Conservation (phyloP, 53 echinoderm and acorn worm genomes). For the Astropecten irregularis region DNA sequence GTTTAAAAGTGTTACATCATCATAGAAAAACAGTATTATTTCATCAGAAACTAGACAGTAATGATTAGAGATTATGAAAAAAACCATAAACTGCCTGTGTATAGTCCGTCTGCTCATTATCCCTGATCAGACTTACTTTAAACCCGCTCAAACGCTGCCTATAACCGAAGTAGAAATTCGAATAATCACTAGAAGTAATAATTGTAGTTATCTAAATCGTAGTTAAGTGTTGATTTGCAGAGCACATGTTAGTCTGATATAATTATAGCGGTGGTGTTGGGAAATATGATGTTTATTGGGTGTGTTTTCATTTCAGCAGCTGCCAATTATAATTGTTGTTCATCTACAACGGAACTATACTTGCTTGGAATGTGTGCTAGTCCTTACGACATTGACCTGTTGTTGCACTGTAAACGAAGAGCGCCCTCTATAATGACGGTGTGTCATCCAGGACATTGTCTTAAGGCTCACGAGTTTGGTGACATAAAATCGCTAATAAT, state of each 20-base stretch:
- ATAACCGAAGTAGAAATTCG: slow-evolving; percentile 55
- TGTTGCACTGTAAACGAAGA: too few relatives aligned
- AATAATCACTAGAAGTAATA: slow-evolving; percentile 29
- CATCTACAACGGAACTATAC: too few relatives aligned
- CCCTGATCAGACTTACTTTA: slow-evolving; percentile 43
- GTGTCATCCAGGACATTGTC: too few relatives aligned
- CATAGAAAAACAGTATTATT: slow-evolving; percentile 45
- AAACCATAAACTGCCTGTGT: slow-evolving; percentile 25
- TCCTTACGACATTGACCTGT: too few relatives aligned
- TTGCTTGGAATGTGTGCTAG: too few relatives aligned
- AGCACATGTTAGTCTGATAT: too few relatives aligned
- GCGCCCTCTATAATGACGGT: too few relatives aligned
- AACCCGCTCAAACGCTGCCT: slow-evolving; percentile 73
- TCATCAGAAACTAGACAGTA: slow-evolving; percentile 2
- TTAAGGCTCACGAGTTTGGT: too few relatives aligned
- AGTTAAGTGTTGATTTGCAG: too few relatives aligned
- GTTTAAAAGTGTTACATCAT: slow-evolving; percentile 24
- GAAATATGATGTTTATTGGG: slow-evolving; percentile 16
- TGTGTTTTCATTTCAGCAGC: slow-evolving; percentile 32
- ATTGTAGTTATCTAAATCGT: not conserved
- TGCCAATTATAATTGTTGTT: too few relatives aligned
- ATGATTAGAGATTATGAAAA: not conserved
- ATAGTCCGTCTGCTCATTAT: slow-evolving; percentile 37
- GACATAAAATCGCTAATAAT: too few relatives aligned
- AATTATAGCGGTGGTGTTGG: slow-evolving; percentile 2